A percentile compares a stretch with the other conserved stretches of the same genome.
Evolutionary conservation across 2,888 invertebrate genomes (phyloP).

Genomic region (Andrena chrysosceles): DNA sequence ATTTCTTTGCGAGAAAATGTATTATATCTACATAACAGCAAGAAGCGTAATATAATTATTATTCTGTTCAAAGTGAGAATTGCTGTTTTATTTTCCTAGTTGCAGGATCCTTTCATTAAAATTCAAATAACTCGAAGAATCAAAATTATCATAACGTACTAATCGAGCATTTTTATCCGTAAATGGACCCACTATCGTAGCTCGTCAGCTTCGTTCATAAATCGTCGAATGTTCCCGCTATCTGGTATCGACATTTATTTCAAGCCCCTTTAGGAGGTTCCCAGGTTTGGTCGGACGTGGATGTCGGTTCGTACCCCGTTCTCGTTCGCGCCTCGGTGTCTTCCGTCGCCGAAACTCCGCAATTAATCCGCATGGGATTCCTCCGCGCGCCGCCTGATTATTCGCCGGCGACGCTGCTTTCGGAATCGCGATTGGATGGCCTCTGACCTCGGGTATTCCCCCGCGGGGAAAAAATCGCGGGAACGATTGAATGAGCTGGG

Average conservation of each 20-base stretch:
- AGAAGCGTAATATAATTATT: too few species aligned
- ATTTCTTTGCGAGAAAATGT: too few species aligned
- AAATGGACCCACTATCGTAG: background rate
- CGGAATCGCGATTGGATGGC: slow-evolving; percentile 61
- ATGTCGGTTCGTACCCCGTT: background rate
- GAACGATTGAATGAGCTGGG: slow-evolving; percentile 50
- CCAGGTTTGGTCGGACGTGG: background rate
- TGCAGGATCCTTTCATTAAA: too few species aligned
- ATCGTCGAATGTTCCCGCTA: background rate
- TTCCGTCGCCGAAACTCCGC: slow-evolving; percentile 42
- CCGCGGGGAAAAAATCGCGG: slow-evolving; percentile 49
- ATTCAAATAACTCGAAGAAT: too few species aligned
- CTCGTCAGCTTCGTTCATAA: background rate
- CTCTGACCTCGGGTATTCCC: slow-evolving; percentile 61
- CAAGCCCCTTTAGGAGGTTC: background rate
- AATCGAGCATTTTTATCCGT: background rate
- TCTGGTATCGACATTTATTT: background rate
- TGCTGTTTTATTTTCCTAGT: too few species aligned
- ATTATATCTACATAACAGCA: too few species aligned
- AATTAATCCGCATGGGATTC: slow-evolving; percentile 59
- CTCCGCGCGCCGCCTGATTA: slow-evolving; percentile 41
- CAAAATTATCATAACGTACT: too few species aligned
- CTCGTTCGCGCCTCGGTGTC: background rate
- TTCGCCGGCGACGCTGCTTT: slow-evolving; percentile 49
- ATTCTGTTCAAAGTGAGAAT: too few species aligned